Evolutionary conservation across 1,140 invertebrate species (phyloP).

Genomic region (Goniozus legneri): DNA sequence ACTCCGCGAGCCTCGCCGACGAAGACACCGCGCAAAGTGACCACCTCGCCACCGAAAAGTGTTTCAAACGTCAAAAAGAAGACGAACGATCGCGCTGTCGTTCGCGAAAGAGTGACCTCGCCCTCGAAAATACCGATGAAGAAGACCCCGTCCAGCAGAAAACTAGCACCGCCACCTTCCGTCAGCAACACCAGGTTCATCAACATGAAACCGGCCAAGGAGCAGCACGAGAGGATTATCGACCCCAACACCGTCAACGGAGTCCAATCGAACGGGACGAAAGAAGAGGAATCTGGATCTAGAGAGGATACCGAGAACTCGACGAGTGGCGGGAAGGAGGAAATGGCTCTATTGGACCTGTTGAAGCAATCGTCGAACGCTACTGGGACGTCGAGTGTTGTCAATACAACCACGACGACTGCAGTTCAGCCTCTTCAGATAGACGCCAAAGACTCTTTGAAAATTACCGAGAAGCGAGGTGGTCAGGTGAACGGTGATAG

Average conservation of each 20-base stretch:
- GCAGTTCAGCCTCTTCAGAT: constrained; percentile 46
- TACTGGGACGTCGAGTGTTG: constrained; percentile 45
- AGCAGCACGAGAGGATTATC: not conserved
- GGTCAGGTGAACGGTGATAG: no score
- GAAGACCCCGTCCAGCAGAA: constrained; percentile 4
- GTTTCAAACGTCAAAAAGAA: constrained; percentile 9
- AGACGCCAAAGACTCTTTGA: constrained; percentile 22
- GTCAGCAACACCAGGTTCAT: constrained; percentile 20
- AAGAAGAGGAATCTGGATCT: constrained; percentile 13
- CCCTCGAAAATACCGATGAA: constrained; percentile 42
- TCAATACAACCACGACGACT: constrained; percentile 46
- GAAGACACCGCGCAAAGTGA: constrained; percentile 8
- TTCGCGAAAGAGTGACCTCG: constrained; percentile 20
- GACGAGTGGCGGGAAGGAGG: constrained; percentile 3
- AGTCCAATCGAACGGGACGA: constrained; percentile 7
- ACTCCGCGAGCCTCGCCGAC: constrained; percentile 2
- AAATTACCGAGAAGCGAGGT: no score
- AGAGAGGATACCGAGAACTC: constrained; percentile 6
- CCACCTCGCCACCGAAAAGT: constrained; percentile 13
- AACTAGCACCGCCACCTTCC: not conserved
- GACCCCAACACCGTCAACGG: not conserved
- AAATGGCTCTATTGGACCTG: constrained; percentile 33
- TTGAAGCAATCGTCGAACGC: constrained; percentile 37
- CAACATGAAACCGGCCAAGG: not conserved
- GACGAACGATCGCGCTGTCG: not conserved